A percentile compares a stretch with the other conserved stretches of the same genome.
phyloP scores from a whole-genome alignment of 35 echinoderm and acorn worm genomes.

The Lytechinus pictus region DNA sequence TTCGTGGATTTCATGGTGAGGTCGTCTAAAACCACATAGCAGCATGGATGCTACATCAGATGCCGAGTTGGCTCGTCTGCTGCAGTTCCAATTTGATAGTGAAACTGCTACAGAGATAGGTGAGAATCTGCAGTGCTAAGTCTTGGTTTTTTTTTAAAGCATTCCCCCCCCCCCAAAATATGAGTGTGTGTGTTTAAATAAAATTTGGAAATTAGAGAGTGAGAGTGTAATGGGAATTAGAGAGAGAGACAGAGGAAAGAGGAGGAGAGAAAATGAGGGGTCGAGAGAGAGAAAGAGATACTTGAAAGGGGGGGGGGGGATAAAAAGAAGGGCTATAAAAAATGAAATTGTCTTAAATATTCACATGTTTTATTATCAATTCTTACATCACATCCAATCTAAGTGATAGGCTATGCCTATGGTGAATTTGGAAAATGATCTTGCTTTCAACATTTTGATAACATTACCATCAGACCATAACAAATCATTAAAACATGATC shows the following conservation, averaged over 20 bases:
- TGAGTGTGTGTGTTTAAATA: background rate
- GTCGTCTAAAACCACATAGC: background rate
- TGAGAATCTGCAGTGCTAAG: background rate
- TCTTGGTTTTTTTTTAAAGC: no score
- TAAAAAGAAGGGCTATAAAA: no score
- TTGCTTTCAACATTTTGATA: no score
- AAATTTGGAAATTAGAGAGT: background rate
- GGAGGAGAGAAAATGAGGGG: background rate
- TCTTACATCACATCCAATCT: no score
- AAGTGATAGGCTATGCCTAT: no score
- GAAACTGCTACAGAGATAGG: background rate
- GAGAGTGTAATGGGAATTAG: background rate
- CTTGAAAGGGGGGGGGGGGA: background rate
- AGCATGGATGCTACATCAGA: background rate
- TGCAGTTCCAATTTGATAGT: constrained; percentile 11
- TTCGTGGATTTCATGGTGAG: background rate
- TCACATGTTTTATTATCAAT: no score
- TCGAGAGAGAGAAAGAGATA: background rate
- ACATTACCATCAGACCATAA: no score
- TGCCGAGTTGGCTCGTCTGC: background rate
- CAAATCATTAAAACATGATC: no score
- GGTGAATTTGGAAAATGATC: no score
- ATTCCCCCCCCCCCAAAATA: no score
- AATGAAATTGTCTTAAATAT: no score
- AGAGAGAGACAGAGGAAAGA: background rate